Conservation (phyloP, 2,113 vertebrate genomes). For the Phocoena sinus region DNA sequence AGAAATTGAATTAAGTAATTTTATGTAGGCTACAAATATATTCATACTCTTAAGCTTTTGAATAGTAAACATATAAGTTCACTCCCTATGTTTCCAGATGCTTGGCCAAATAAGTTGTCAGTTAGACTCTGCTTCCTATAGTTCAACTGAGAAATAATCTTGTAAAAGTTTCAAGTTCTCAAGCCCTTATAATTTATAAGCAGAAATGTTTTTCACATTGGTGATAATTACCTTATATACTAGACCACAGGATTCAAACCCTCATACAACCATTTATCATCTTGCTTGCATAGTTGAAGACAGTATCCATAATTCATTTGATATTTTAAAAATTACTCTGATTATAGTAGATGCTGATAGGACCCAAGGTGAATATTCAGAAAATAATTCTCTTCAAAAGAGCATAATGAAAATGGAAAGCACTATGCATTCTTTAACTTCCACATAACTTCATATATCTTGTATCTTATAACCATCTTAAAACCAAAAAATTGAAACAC, state of each 20-base stretch:
- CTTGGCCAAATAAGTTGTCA: neutral
- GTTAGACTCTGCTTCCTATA: neutral
- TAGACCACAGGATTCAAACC: neutral
- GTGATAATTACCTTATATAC: constrained; percentile 17
- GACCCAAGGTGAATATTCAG: constrained; percentile 37
- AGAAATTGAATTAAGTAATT: neutral
- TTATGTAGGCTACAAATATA: neutral
- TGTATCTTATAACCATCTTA: constrained; percentile 23
- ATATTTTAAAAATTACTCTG: constrained; percentile 49
- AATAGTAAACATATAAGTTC: neutral
- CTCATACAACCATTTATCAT: neutral
- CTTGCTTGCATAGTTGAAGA: neutral
- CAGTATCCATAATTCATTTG: constrained; percentile 35
- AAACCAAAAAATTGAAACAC: neutral
- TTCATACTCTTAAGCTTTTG: neutral
- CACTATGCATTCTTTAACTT: neutral
- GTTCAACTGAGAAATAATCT: neutral
- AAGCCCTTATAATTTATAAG: neutral
- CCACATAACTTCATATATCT: constrained; percentile 7
- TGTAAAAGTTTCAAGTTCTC: constrained; percentile 1
- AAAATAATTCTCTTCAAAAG: constrained; percentile 47
- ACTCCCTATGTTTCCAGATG: neutral
- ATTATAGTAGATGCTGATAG: constrained; percentile 37
- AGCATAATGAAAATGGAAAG: constrained; percentile 45
- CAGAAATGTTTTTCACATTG: neutral